Evolutionary conservation across 2,797 vertebrate species (phyloP).

Genomic region (Cercopithecus hamlyni): DNA sequence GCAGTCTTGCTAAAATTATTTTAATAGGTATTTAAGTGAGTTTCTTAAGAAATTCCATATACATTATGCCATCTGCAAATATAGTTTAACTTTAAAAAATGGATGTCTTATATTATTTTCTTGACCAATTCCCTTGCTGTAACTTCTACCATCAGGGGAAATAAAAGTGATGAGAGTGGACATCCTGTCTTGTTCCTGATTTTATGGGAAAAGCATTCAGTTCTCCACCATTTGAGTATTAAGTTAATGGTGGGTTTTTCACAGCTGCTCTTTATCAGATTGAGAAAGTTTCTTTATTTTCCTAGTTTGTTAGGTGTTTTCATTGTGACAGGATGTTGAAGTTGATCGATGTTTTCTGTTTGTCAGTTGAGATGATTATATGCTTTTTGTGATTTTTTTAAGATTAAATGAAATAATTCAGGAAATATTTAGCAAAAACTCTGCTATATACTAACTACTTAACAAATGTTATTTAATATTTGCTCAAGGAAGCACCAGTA

Average conservation of each 20-base stretch:
- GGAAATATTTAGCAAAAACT: background rate
- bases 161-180: background rate
- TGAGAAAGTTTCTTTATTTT: background rate
- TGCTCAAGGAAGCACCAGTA: background rate
- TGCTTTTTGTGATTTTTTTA: background rate
- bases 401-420: background rate
- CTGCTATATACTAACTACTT: background rate
- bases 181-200: background rate
- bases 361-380: background rate
- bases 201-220: background rate
- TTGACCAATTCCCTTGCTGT: background rate
- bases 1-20: background rate
- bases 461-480: background rate
- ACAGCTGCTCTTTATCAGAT: background rate
- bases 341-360: background rate
- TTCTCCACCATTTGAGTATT: background rate
- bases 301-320: background rate
- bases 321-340: background rate
- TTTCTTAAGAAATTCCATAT: background rate
- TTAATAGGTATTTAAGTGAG: background rate
- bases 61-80: background rate
- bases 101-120: background rate
- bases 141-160: background rate
- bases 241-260: background rate
- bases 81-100: background rate